Evolutionary conservation across 2,113 vertebrate species (phyloP).

Genomic region (Sarotherodon lohbergeri): DNA sequence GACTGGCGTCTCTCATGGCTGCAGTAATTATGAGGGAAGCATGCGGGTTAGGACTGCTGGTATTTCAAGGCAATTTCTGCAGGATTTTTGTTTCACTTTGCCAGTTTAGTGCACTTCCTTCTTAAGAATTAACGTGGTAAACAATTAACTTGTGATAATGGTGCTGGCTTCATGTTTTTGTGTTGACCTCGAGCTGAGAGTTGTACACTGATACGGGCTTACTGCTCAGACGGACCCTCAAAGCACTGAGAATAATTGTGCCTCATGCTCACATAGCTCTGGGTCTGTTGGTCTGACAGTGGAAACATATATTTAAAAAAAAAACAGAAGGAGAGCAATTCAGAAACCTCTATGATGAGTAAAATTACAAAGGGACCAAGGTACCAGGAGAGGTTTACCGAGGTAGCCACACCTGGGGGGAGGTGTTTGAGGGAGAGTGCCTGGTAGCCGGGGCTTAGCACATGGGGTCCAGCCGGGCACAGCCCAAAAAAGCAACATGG

Average conservation of each 20-base stretch:
- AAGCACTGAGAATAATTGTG: background rate
- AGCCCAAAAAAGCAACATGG: background rate
- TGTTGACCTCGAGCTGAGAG: background rate
- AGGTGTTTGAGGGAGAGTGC: background rate
- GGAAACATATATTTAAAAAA: background rate
- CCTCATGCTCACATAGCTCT: background rate
- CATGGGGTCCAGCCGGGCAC: accelerated
- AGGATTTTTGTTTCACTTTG: background rate
- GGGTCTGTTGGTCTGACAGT: background rate
- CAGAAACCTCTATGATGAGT: background rate
- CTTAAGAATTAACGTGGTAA: background rate
- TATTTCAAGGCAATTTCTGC: background rate
- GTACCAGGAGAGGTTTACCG: accelerated
- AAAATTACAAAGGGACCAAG: background rate
- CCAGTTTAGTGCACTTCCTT: background rate
- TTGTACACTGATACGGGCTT: accelerated
- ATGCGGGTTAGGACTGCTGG: background rate
- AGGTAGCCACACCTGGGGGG: background rate
- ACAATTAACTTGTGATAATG: background rate
- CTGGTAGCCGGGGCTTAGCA: background rate
- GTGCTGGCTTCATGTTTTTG: background rate
- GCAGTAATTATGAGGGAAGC: background rate
- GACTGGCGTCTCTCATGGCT: background rate
- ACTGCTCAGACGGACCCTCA: background rate
- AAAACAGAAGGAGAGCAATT: background rate